Conservation (phyloP, 2,797 vertebrate genomes). For the Neosilurus mollespiculum region DNA sequence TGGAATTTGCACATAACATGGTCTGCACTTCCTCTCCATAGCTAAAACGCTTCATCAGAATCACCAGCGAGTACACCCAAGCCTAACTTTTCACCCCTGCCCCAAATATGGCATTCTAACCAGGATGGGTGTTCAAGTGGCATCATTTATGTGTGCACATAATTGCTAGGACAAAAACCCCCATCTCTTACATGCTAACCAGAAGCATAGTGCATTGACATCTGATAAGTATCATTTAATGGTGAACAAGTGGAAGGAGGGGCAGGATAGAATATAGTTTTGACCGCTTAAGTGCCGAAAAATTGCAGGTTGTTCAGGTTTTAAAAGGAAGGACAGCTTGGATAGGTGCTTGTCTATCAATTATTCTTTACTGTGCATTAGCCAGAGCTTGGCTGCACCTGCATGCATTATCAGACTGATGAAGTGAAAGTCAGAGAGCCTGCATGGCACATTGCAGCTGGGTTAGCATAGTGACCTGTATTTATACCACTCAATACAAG, state of each 20-base stretch:
- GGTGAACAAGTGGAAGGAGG: constrained; percentile 21
- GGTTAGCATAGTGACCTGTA: constrained; percentile 1
- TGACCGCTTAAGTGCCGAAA: constrained; percentile 48
- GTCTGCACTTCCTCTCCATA: constrained; percentile 22
- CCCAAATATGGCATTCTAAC: constrained; percentile 7
- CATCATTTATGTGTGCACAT: background rate
- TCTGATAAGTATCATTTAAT: constrained; percentile 8
- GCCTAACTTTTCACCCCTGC: constrained; percentile 3
- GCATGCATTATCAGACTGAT: constrained; percentile 29
- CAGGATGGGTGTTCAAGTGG: background rate
- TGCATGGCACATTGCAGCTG: background rate
- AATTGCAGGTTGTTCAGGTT: constrained; percentile 49
- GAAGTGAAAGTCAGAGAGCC: background rate
- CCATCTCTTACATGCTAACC: background rate
- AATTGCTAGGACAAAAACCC: background rate
- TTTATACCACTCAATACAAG: background rate
- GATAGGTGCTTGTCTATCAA: constrained; percentile 34
- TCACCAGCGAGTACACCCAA: constrained; percentile 4
- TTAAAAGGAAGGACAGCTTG: constrained; percentile 29
- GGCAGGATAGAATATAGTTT: constrained; percentile 16
- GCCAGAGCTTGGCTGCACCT: constrained; percentile 29
- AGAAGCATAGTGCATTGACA: background rate
- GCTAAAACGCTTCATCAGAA: background rate
- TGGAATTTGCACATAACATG: constrained; percentile 40
- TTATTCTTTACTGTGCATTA: constrained; percentile 50